A percentile compares a stretch with the other conserved stretches of the same genome.
Evolutionary conservation across 1,140 invertebrate genomes (phyloP).

Genomic region (Melanaphis sacchari): DNA sequence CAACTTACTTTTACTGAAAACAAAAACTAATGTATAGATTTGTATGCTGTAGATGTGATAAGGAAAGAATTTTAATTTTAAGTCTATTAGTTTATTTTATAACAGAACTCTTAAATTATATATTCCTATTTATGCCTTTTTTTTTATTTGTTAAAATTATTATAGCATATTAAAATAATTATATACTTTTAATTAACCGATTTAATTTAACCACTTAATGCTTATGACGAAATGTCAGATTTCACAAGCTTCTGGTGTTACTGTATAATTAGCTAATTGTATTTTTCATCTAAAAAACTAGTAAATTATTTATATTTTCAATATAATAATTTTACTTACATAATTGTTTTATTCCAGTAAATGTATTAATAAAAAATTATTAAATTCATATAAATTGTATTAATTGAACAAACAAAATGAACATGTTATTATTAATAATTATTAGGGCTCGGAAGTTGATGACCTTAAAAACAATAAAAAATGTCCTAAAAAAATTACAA

Average conservation of each 20-base stretch:
- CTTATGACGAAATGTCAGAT: neutral
- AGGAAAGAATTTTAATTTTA: neutral
- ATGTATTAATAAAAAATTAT: no score
- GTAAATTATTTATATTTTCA: neutral
- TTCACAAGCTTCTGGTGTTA: neutral
- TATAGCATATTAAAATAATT: neutral
- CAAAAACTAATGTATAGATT: neutral
- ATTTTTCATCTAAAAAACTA: neutral
- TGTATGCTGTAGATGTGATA: neutral
- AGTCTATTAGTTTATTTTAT: neutral
- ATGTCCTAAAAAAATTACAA: no score
- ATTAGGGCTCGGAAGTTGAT: no score
- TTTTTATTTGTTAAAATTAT: neutral
- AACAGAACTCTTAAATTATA: neutral
- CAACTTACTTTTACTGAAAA: neutral
- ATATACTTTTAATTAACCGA: neutral
- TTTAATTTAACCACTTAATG: neutral
- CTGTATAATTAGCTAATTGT: no score
- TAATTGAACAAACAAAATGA: no score
- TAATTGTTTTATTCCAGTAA: no score
- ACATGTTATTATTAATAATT: no score
- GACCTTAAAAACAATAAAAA: no score
- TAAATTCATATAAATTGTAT: no score
- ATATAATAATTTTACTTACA: no score
- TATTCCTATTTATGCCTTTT: neutral